Evolutionary conservation across 2,888 invertebrate genomes (phyloP), one percentile per base, ranked within the genome.

Genomic region (Sclerodermus sp.): DNA sequence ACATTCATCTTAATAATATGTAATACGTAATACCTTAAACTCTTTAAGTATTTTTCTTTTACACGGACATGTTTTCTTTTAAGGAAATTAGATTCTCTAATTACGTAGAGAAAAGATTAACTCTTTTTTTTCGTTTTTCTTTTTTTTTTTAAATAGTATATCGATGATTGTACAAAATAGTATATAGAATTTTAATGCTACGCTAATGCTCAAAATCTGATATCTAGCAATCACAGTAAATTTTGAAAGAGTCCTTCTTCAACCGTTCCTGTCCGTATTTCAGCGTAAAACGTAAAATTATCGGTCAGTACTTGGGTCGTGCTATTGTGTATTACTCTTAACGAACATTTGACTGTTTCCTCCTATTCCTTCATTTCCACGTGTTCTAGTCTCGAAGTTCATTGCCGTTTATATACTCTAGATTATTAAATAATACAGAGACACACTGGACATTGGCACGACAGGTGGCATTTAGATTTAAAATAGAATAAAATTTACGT

Each of bases 381-480:
- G 23, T 23, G 23, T 23, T 31, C 36, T 32, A 32, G 29, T 17
- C 16, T 59, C 55, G 45, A 1, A 48, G 51, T 55, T 60, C 59
- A 61, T 64, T 62, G 64, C 64, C 61, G 62, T 71, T 73, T 34
- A 34, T 72, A 71, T 76, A 74, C 64, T 71, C 76, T 77, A 77
- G 67, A 70, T 71, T 76, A 76, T 71, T 76, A 76, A 77, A 73
- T 74, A 76, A 72, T 77, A 76, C 75, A 77, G 77, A 76, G 75
- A 77, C 76, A 77, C 76, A 76, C 75, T 77, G 76, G 77, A 77
- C 77, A 77, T 77, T 77, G 77, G 77, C 77, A 77, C 77, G 77
- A 77, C 77, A 76, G 77, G 77, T 77, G 77, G 77, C 77, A 76
- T 77, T 76, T 76, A 77, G 74, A 76, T 77, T 77, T 77, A 77